Base-by-base conservation (phyloP, 2,888 invertebrate genomes). In the Hemithea aestivaria region DNA sequence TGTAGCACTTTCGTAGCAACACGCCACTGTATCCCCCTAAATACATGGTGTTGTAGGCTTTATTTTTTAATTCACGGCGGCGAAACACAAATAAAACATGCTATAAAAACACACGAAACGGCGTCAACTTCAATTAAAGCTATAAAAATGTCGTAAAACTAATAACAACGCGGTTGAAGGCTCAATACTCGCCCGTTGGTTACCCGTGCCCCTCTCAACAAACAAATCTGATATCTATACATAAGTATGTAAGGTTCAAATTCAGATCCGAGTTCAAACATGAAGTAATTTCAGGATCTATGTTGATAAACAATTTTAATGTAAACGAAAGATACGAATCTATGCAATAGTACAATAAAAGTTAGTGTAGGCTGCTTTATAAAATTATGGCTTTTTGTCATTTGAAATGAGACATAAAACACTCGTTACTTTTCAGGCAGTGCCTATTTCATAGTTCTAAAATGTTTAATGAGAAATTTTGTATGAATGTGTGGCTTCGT, bases 61-160 rank as follows among this genome's bases (percentile, higher is more conserved):
- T 41, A 40, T 45, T 56, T 57, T 56, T 58, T 55, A 54, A 56
- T 63, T 56, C 50, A 35, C 48, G 37, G 52, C 34, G 44, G 38
- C 38, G 22, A 41, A 62, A 62, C 56, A 58, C 57, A 71, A 68
- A 68, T 66, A 66, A 63, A 61, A 43, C 41, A 34, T 27, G 45
- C 55, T 48, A 59, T 63, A 63, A 67, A 66, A 58, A 62, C 45
- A 38, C 61, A 62, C 59, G 58, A 55, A 69, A 66, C 53, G 67
- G 64, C 68, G 71, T 76, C 71, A 70, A 68, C 68, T 69, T 69
- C 71, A 75, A 76, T 75, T 71, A 72, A 62, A 63, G 63, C 65
- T 58, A 66, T 73, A 72, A 76, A 74, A 69, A 60, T 45, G 52
- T 60, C 62, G 66, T 70, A 66, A 69, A 69, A 67, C 64, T 71